Evolutionary conservation across 2,888 invertebrate species (phyloP).

Genomic region (Pteria penguin): DNA sequence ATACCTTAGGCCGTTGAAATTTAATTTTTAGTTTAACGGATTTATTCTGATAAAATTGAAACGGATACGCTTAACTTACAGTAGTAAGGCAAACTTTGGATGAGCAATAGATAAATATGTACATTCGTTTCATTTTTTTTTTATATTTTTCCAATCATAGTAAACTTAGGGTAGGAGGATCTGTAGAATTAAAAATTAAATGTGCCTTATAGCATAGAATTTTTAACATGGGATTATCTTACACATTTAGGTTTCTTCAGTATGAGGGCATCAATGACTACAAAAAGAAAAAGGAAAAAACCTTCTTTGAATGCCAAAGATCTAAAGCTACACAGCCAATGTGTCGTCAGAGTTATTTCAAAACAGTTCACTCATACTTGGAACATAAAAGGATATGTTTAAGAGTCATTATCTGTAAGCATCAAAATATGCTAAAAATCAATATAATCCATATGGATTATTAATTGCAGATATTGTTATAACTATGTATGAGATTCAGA

Average conservation of each 20-base stretch:
- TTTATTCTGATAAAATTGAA: no score
- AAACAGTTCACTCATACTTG: not conserved
- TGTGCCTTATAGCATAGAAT: not conserved
- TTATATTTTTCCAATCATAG: not conserved
- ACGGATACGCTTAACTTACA: not conserved
- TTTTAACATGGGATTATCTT: not conserved
- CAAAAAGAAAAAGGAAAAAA: not conserved
- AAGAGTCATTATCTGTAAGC: no score
- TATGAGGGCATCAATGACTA: not conserved
- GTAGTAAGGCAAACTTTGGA: not conserved
- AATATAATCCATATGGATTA: no score
- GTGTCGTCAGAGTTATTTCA: not conserved
- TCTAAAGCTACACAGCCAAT: not conserved
- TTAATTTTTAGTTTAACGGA: not conserved
- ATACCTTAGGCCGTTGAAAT: not conserved
- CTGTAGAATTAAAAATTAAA: not conserved
- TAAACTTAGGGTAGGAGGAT: not conserved
- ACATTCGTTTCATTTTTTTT: not conserved
- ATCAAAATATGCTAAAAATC: no score
- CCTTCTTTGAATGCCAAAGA: not conserved
- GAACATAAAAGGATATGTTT: no score
- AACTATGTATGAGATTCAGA: no score
- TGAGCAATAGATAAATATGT: not conserved
- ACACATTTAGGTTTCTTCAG: not conserved
- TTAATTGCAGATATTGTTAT: no score